Evolutionary conservation across 2,113 vertebrate genomes (phyloP), one percentile per base, ranked within the genome.

Genomic region (Marmota flaviventris): DNA sequence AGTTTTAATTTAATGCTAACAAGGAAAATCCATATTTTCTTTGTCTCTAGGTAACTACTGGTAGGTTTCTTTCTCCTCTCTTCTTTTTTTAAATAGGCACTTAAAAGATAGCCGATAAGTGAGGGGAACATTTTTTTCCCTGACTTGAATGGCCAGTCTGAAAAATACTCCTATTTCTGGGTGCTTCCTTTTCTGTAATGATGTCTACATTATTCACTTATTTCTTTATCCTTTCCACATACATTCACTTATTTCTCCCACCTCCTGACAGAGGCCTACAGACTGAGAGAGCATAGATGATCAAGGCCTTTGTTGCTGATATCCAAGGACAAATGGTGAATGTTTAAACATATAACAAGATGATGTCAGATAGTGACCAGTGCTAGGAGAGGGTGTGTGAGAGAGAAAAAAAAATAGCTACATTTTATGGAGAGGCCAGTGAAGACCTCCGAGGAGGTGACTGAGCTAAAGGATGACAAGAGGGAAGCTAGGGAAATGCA

Each of bases 1-100:
- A 92, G 82, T 89, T 96, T 96, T 95, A 97, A 94, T 97, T 96
- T 96, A 96, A 94, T 91, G 73, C 75, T 96, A 97, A 97, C 70
- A 92, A 94, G 85, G 69, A 94, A 97, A 98, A 96, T 89, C 70
- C 39, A 16, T 94, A 97, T 96, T 96, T 89, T 83, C 63, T 89
- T 95, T 93, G 27, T 91, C 48, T 91, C 83, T 95, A 67, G 63
- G 75, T 95, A 93, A 93, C 48, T 45, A 82, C 39, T 11, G 17
- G 51, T 73, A 76, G n/a, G 16, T n/a, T 93, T 69, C 34, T 73
- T 93, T 78, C 12, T 87, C 76, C 5, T 48, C 73, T 85, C 61
- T 72, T 18, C 11, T 67, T 69, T n/a, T 70, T 70, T n/a, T 70
- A n/a, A 70, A 32, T 48, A 95, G 48, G 78, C 5, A 51, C n/a